phyloP scores from a whole-genome alignment of 2,113 vertebrate species.

The Sardina pilchardus region DNA sequence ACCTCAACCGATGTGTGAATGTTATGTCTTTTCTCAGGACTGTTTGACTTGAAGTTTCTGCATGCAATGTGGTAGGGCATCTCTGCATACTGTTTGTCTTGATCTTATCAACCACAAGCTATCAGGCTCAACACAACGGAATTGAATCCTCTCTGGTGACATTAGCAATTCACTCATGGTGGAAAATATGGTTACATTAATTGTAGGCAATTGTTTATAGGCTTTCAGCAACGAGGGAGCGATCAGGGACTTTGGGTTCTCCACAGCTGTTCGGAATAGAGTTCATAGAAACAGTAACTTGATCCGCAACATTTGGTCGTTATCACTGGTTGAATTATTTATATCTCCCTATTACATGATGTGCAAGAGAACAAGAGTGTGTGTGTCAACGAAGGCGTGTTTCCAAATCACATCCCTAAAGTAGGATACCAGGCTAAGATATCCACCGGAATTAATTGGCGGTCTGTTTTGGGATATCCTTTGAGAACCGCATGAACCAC shows the following conservation, averaged over 20 bases:
- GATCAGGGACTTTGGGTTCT: not conserved
- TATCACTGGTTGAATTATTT: not conserved
- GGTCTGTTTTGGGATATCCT: not conserved
- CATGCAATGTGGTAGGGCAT: not conserved
- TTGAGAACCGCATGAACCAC: not conserved
- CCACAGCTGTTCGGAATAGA: not conserved
- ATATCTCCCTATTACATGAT: conserved; percentile 1
- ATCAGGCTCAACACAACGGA: not conserved
- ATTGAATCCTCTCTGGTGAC: not conserved
- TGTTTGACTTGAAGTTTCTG: not conserved
- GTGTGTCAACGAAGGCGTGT: not conserved
- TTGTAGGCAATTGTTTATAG: not conserved
- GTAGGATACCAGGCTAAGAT: not conserved
- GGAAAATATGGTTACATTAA: not conserved
- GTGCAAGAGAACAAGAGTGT: not conserved
- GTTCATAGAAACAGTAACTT: not conserved
- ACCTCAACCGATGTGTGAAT: not conserved
- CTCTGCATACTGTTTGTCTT: not conserved
- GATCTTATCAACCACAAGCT: not conserved
- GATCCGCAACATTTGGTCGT: not conserved
- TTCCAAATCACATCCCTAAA: not conserved
- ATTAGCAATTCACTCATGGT: not conserved
- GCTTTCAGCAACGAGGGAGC: not conserved
- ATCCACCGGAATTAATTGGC: not conserved
- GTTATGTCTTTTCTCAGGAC: not conserved